Percentiles rank a stretch among this genome's conserved stretches.
These are phyloP conservation scores for Bombus picipes DNA, from an alignment of 1,140 invertebrate genomes.

Conservation along the genomic window DNA sequence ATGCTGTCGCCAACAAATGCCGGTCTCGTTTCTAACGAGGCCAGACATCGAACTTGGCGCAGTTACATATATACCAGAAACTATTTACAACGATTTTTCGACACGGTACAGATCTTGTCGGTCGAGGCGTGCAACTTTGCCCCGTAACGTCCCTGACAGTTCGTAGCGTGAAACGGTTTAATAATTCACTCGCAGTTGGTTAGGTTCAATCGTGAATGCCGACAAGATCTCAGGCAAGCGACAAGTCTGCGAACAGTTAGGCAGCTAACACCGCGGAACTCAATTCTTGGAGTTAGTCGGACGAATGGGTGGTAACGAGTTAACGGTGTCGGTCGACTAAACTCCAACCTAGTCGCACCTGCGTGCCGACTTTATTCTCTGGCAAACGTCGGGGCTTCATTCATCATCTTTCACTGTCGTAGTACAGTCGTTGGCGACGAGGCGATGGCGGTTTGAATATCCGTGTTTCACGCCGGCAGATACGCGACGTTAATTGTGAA, in stretches of 20 bases:
- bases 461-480: constrained; percentile 31
- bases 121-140: not conserved
- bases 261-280: not conserved
- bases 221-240: not conserved
- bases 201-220: not conserved
- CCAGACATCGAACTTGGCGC: not conserved
- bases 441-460: not conserved
- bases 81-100: not conserved
- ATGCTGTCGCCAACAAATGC: not conserved
- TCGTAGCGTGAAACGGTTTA: not conserved
- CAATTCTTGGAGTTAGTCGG: constrained; percentile 24
- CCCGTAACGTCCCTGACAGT: too few relatives aligned
- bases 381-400: not conserved
- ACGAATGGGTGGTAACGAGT: constrained; percentile 26
- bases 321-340: constrained; percentile 16
- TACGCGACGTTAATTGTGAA: constrained; percentile 56
- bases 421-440: not conserved
- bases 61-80: too few relatives aligned
- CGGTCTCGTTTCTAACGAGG: not conserved
- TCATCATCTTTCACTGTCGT: not conserved
- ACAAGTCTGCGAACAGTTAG: constrained; percentile 10
- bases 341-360: not conserved
- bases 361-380: constrained; percentile 25
- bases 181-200: constrained; percentile 6
- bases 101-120: not conserved